phyloP scores from a whole-genome alignment of 2,113 vertebrate species.

The Shinisaurus crocodilurus region DNA sequence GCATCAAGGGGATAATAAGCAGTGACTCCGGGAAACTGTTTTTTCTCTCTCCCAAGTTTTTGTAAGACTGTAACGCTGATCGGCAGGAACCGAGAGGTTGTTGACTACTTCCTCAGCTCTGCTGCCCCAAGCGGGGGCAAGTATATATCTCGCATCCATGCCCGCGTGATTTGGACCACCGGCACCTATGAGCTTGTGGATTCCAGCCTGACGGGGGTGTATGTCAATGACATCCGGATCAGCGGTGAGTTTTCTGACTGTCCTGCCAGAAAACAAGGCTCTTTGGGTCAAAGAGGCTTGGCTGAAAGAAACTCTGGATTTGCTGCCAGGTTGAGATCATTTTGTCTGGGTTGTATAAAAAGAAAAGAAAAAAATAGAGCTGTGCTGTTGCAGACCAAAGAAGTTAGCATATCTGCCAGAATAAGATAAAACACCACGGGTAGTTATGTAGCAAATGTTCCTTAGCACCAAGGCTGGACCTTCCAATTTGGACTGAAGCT shows the following conservation, averaged over 20 bases:
- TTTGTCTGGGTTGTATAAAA: too few species aligned
- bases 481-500: too few species aligned
- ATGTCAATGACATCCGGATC: slow-evolving; percentile 34
- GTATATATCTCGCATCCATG: slow-evolving; percentile 37
- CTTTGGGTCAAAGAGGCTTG: accelerated
- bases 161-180: slow-evolving; percentile 7
- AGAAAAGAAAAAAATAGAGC: too few species aligned
- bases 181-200: slow-evolving; percentile 22
- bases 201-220: slow-evolving; percentile 43
- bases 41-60: slow-evolving; percentile 17
- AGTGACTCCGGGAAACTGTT: neutral
- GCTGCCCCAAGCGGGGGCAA: neutral
- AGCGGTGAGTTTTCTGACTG: neutral
- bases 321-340: too few species aligned
- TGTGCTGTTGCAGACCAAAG: too few species aligned
- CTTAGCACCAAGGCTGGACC: too few species aligned
- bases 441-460: too few species aligned
- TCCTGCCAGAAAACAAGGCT: neutral
- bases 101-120: slow-evolving; percentile 12
- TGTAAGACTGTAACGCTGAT: slow-evolving; percentile 25
- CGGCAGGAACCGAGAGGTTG: slow-evolving; percentile 12
- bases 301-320: neutral
- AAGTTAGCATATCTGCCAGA: too few species aligned
- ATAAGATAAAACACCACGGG: too few species aligned
- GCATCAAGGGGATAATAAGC: neutral